phyloP scores from a whole-genome alignment of 2,888 invertebrate species.

The Drosophila tripunctata region DNA sequence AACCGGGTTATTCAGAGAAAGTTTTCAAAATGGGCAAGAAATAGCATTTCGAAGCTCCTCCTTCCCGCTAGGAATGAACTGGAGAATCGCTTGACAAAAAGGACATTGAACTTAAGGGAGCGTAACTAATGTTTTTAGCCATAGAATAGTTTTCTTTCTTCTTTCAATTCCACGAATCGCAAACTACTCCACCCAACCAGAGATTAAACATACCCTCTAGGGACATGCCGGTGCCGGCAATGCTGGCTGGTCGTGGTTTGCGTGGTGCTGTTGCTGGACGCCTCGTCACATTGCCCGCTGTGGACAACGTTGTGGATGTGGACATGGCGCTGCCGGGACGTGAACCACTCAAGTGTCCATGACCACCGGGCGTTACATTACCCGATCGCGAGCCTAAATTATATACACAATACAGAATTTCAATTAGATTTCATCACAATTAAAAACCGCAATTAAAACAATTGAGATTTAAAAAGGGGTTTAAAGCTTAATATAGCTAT shows the following conservation, averaged over 20 bases:
- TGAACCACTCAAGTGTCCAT: constrained; percentile 88
- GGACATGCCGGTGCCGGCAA: constrained; percentile 93
- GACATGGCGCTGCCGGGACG: constrained; percentile 95
- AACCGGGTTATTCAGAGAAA: too few species aligned
- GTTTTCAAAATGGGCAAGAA: too few species aligned
- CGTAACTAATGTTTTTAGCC: too few species aligned
- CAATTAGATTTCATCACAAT: constrained; percentile 23
- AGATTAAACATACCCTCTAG: constrained; percentile 75
- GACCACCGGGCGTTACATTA: constrained; percentile 88
- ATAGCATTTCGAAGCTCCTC: too few species aligned
- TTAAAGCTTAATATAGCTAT: not conserved
- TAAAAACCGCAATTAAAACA: not conserved
- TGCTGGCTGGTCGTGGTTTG: constrained; percentile 92
- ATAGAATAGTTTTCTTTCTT: too few species aligned
- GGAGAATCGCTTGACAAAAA: too few species aligned
- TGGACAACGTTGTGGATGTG: constrained; percentile 88
- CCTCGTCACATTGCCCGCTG: constrained; percentile 86
- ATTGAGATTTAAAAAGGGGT: constrained; percentile 1
- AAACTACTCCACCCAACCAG: too few species aligned
- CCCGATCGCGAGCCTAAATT: constrained; percentile 88
- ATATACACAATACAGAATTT: constrained; percentile 8
- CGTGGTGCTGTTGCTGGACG: constrained; percentile 87
- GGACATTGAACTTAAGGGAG: too few species aligned
- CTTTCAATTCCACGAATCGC: too few species aligned
- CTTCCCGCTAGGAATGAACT: too few species aligned